Percentiles rank a stretch among this genome's conserved stretches.
Evolutionary conservation across 2,797 vertebrate species (phyloP).

Genomic region (Dendrocincla tyrannina): DNA sequence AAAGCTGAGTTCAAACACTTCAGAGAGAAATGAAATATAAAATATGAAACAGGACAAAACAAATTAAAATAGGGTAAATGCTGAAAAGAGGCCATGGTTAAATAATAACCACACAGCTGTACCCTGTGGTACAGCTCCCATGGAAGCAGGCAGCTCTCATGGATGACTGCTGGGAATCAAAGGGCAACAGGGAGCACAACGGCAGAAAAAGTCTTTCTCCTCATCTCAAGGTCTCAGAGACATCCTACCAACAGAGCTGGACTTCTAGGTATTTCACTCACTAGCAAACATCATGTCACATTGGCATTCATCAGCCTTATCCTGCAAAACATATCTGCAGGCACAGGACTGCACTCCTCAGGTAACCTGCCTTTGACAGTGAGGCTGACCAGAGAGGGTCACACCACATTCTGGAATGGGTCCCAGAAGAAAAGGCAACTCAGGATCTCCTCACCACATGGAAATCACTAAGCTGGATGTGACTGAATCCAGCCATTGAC

Average conservation of each 20-base stretch:
- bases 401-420: not conserved
- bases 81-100: not conserved
- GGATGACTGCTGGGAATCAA: not conserved
- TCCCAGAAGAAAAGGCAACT: not conserved
- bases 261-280: not conserved
- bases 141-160: not conserved
- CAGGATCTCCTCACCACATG: not conserved
- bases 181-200: not conserved
- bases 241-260: not conserved
- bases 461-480: not conserved
- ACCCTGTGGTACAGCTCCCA: too few relatives aligned
- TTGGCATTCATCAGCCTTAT: not conserved
- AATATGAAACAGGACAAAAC: not conserved
- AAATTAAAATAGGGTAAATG: not conserved
- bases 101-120: not conserved
- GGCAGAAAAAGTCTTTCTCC: not conserved
- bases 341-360: not conserved
- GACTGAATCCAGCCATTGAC: not conserved
- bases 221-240: not conserved
- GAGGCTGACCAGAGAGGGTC: not conserved
- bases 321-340: not conserved
- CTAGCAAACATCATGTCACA: not conserved
- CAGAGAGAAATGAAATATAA: not conserved
- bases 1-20: not conserved
- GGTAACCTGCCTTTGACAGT: not conserved